Conservation (phyloP, 2,797 vertebrate species). For the Fratercula arctica region DNA sequence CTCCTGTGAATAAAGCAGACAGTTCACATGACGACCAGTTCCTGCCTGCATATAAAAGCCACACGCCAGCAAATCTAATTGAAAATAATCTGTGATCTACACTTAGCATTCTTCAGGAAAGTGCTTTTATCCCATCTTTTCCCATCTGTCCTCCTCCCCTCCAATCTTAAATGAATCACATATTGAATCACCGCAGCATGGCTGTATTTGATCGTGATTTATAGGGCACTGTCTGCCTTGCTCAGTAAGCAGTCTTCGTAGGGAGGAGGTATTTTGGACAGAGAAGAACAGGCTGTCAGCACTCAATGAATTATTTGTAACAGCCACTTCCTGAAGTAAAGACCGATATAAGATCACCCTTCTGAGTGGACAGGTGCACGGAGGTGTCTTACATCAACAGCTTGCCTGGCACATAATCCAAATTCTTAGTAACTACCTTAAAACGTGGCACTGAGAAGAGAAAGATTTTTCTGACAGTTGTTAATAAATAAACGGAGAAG, state of each 20-base stretch:
- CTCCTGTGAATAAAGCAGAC: slow-evolving; percentile 64
- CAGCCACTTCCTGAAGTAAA: slow-evolving; percentile 55
- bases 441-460: not conserved
- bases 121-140: slow-evolving; percentile 70
- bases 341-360: not conserved
- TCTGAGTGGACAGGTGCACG: slow-evolving; percentile 54
- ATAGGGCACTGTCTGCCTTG: slow-evolving; percentile 58
- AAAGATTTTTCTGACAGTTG: not conserved
- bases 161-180: slow-evolving; percentile 66
- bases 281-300: slow-evolving; percentile 53
- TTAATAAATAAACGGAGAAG: not conserved
- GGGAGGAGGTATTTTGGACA: slow-evolving; percentile 54
- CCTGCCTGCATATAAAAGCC: slow-evolving; percentile 58
- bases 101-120: slow-evolving; percentile 56
- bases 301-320: slow-evolving; percentile 60
- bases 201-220: slow-evolving; percentile 70
- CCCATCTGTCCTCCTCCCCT: slow-evolving; percentile 48
- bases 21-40: slow-evolving; percentile 64
- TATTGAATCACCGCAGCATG: slow-evolving; percentile 47
- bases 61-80: slow-evolving; percentile 63
- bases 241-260: not conserved
- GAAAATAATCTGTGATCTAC: slow-evolving; percentile 74
- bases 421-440: not conserved
- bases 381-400: slow-evolving; percentile 11
- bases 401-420: not conserved